Conservation (phyloP, 2,797 vertebrate species). For the Phataginus tetradactyla region DNA sequence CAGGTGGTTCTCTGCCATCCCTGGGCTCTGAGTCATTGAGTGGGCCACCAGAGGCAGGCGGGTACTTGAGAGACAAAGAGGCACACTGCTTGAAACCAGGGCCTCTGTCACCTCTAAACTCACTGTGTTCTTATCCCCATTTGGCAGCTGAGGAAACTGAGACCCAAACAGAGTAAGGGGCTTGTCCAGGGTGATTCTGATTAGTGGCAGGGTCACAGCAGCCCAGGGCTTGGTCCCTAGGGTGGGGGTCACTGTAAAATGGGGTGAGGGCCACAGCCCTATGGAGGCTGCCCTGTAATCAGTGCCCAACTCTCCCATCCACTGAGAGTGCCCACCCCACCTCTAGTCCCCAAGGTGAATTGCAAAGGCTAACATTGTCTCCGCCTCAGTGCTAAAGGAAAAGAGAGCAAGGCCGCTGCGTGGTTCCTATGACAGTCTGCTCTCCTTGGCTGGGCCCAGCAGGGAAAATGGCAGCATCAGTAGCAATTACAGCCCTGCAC, state of each 20-base stretch:
- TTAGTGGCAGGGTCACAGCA: neutral
- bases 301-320: neutral
- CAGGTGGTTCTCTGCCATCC: neutral
- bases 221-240: neutral
- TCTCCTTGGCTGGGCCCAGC: neutral
- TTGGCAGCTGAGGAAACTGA: slow-evolving; percentile 22
- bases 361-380: neutral
- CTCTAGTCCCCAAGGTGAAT: neutral
- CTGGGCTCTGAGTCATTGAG: neutral
- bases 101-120: neutral
- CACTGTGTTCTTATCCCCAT: neutral
- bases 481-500: neutral
- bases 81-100: neutral
- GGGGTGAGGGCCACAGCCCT: neutral
- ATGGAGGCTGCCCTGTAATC: neutral
- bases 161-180: neutral
- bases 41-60: neutral
- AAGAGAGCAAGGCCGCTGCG: neutral
- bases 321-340: neutral
- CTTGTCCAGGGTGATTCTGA: neutral
- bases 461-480: neutral
- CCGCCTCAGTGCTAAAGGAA: neutral
- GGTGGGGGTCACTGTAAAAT: neutral
- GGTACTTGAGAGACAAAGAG: neutral
- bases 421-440: neutral